Base-by-base conservation (phyloP, 2,888 invertebrate species). In the Synanthedon andrenaeformis region DNA sequence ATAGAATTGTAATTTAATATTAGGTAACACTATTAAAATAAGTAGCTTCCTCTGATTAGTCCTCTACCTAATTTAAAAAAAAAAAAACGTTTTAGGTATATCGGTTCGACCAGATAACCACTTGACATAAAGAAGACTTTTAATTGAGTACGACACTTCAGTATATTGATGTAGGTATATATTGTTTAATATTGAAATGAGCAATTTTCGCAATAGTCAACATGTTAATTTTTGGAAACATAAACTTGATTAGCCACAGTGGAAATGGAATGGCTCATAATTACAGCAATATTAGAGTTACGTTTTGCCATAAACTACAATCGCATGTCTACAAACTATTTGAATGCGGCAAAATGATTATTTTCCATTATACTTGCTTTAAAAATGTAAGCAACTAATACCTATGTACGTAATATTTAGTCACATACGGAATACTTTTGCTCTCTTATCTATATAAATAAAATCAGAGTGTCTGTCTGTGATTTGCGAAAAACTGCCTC, bases 241-340 rank as follows among this genome's bases (percentile, higher is more conserved):
- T 70, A 72, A 71, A 74, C 69, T 76, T 79, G 80, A 79, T 76
- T 79, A 72, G 70, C 70, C 70, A 66, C 70, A 62, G 71, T 79
- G 69, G 76, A 71, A 80, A 79, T 70, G 71, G 72, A 82, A 81
- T 74, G 74, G 74, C 76, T 71, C 74, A 70, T 81, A 81, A 82
- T 82, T 80, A 82, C 74, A 79, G 80, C 75, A 74, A 76, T 81
- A 78, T 80, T 80, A 75, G 78, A 79, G 79, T 76, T 78, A 72
- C 71, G 68, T 77, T 79, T 67, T 74, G 73, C 73, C 74, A 75
- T 77, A 79, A 79, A 74, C 70, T 64, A 66, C 69, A 74, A 71
- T 82, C 76, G 82, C 82, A 82, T 82, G 82, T 74, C 73, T 57
- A 62, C 64, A 60, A 73, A 72, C 78, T 71, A 78, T 82, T 82